Evolutionary conservation across 2,888 invertebrate genomes (phyloP), one percentile per base, ranked within the genome.

Genomic region (Lasioglossum figueresi): DNA sequence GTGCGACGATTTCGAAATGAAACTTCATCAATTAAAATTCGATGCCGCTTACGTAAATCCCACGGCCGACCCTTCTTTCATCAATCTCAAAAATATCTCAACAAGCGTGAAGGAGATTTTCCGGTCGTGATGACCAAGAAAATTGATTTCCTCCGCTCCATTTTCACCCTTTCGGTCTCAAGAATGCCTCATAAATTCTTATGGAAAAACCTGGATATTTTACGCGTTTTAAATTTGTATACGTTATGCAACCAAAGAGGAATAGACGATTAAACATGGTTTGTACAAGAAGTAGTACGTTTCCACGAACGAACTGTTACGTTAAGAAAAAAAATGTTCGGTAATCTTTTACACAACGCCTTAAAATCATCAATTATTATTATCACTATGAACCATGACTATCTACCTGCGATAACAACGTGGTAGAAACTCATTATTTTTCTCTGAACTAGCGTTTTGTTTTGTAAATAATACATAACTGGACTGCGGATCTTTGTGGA

Each of bases 11-110:
- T 83, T 76, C 83, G 68, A 87, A 89, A 89, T 89, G 87, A 82
- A 84, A 87, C 89, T 87, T 79, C 71, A 68, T 40, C 83, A 74
- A 85, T 87, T 84, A 85, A 88, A 88, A 80, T 81, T 79, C 76
- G 59, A 77, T 73, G n/a, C 56, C 14, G 63, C 72, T 31, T 68
- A 45, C 23, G 82, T 73, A 82, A 74, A 77, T 77, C 72, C 59
- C 16, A 45, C 72, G 37, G 59, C 16, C 27, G 19, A 27, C 45
- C 19, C 14, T 14, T 14, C 16, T 43, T 59, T 40, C 31, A 4
- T 66, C n/a, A 16, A 3, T 23, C 63, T 6, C 4, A 12, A 73
- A 80, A 34, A 40, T 66, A 73, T 48, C 40, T 27, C 40, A 16
- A 27, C 31, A 10, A 23, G 2, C 4, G 10, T 45, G 6, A 40